Base-by-base conservation (phyloP, 2,113 vertebrate species). In the Origma solitaria region DNA sequence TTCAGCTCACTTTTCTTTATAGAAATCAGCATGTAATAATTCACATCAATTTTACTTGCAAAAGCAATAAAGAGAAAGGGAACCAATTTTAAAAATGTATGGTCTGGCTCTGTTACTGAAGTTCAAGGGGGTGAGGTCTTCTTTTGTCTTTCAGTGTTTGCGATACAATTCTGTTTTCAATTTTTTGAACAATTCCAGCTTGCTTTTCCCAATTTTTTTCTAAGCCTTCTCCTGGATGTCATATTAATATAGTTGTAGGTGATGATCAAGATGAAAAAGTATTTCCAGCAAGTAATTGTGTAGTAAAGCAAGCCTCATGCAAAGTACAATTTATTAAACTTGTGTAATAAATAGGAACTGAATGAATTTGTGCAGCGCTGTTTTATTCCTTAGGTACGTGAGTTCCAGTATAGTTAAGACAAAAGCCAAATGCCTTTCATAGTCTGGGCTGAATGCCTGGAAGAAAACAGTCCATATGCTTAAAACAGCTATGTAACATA, bases 381-480 rank as follows among this genome's bases (percentile, higher is more conserved):
- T 92, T 95, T 95, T 91, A 96, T 95, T 93, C 65, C 92, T 96
- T 93, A 97, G 97, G 95, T 97, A 95, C 54, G 93, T 94, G 95
- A 96, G 96, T 97, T 97, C 96, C 94, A 97, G 95, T 95, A 95
- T 58, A 98, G 97, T 96, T 95, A 97, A 97, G 97, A 98, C 92
- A 97, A 98, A 98, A 98, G 96, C 97, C 97, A 98, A 98, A 94
- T 95, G 96, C 97, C 97, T 98, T 98, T 98, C 97, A 97, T 88
- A 97, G 95, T 97, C 97, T 98, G 97, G 98, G 98, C 97, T 98
- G 96, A 93, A 92, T 98, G 98, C 97, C 98, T 98, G 88, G 88
- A 97, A 98, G 97, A 98, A 98, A 98, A 98, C 95, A 96, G 97
- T 97, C 98, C 98, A 98, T 98, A 98, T 98, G 98, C 96, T 97